A percentile compares a stretch with the other conserved stretches of the same genome.
Conservation (phyloP, 1,140 invertebrate genomes). For the Anastatus disparis region DNA sequence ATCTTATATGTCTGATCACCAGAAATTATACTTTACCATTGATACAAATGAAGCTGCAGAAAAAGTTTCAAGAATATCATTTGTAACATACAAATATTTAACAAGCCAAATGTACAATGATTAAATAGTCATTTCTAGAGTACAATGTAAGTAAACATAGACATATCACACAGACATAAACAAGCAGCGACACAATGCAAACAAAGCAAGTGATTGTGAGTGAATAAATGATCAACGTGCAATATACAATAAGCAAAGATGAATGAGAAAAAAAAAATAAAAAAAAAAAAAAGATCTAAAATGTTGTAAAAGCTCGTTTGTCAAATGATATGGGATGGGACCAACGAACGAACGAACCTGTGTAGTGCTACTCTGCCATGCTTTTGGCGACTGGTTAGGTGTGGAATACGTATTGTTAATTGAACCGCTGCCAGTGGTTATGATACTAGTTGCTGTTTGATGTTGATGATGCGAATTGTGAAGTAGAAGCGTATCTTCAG, state of each 20-base stretch:
- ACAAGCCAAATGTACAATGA: too few relatives aligned
- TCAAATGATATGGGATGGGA: too few relatives aligned
- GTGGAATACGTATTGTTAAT: conserved; percentile 58
- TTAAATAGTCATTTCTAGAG: too few relatives aligned
- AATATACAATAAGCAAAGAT: background rate
- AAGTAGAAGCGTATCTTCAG: conserved; percentile 22
- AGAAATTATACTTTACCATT: too few relatives aligned
- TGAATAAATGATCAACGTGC: background rate
- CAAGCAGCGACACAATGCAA: conserved; percentile 2
- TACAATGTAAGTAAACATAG: background rate
- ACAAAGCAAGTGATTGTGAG: background rate
- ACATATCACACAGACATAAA: background rate
- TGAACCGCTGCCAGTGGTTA: conserved; percentile 45
- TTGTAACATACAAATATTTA: too few relatives aligned
- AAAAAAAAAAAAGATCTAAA: too few relatives aligned
- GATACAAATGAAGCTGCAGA: too few relatives aligned
- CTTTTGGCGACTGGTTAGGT: conserved; percentile 65
- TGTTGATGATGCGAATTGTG: conserved; percentile 43
- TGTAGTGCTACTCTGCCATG: conserved; percentile 60
- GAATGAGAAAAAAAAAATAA: background rate
- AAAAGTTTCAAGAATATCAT: too few relatives aligned
- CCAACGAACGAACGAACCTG: conserved; percentile 61
- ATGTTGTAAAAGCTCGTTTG: too few relatives aligned
- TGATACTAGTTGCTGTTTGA: conserved; percentile 39
- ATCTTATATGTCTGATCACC: too few relatives aligned